Conservation (phyloP, 1,140 invertebrate genomes). For the Schlechtendalia chinensis region DNA sequence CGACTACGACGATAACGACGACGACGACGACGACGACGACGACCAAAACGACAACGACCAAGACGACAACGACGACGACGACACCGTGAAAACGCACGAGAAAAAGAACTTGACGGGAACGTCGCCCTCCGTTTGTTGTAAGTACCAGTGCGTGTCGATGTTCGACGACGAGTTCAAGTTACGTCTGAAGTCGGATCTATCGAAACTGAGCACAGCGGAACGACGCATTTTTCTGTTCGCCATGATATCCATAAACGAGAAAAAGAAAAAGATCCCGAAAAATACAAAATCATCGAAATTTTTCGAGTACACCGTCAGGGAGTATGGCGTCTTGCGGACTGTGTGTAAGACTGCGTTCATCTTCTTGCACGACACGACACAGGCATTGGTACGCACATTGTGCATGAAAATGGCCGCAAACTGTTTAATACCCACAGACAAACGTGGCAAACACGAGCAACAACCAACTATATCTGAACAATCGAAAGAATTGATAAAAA, state of each 20-base stretch:
- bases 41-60: not conserved
- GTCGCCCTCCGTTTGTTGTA: not conserved
- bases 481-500: not conserved
- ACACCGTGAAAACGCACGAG: no score
- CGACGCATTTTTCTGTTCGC: constrained; percentile 12
- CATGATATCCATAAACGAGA: not conserved
- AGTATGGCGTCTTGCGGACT: not conserved
- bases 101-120: no score
- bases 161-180: constrained; percentile 6
- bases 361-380: not conserved
- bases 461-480: not conserved
- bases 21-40: not conserved
- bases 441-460: constrained; percentile 5
- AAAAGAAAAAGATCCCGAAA: not conserved
- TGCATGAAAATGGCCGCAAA: not conserved
- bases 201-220: not conserved
- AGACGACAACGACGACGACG: not conserved
- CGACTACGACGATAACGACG: not conserved
- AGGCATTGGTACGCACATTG: not conserved
- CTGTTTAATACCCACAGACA: not conserved
- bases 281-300: not conserved
- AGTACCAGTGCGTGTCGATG: not conserved
- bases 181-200: not conserved
- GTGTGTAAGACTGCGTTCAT: constrained; percentile 23
- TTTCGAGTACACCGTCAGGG: not conserved